These are phyloP conservation scores for Phrynocephalus forsythii DNA, from an alignment of 2,797 vertebrate species.

Conservation along the genomic window DNA sequence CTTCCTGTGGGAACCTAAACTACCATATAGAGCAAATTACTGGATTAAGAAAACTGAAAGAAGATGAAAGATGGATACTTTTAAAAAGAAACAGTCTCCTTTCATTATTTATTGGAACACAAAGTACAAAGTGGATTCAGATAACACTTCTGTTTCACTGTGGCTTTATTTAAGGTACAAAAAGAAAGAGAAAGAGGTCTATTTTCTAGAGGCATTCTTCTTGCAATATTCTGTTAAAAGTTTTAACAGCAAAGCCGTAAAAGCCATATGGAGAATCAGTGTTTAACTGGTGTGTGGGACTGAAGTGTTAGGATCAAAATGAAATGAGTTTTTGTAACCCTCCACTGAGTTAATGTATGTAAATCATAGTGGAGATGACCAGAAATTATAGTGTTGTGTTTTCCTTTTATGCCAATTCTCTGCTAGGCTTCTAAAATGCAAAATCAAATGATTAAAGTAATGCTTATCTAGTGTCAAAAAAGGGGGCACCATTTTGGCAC, in stretches of 20 bases:
- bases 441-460: not conserved
- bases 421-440: not conserved
- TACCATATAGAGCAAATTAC: not conserved
- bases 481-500: too few relatives aligned
- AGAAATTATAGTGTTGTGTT: not conserved
- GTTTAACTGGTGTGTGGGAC: conserved; percentile 25
- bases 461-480: not conserved
- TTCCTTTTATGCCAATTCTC: not conserved
- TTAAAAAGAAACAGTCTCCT: conserved; percentile 11
- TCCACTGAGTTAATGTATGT: conserved; percentile 3
- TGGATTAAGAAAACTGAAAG: not conserved
- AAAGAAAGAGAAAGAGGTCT: not conserved
- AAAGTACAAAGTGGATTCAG: conserved; percentile 3
- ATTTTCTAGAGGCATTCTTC: conserved; percentile 7
- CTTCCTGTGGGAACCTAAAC: not conserved
- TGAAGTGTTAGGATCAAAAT: conserved; percentile 8
- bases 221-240: conserved; percentile 5
- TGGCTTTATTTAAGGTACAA: not conserved
- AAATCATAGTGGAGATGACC: not conserved
- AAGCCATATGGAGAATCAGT: not conserved
- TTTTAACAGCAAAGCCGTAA: conserved; percentile 53
- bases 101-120: conserved; percentile 15
- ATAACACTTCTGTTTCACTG: not conserved
- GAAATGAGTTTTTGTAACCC: conserved; percentile 44
- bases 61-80: not conserved